Evolutionary conservation across 2,113 vertebrate species (phyloP).

Genomic region (Scalopus aquaticus): DNA sequence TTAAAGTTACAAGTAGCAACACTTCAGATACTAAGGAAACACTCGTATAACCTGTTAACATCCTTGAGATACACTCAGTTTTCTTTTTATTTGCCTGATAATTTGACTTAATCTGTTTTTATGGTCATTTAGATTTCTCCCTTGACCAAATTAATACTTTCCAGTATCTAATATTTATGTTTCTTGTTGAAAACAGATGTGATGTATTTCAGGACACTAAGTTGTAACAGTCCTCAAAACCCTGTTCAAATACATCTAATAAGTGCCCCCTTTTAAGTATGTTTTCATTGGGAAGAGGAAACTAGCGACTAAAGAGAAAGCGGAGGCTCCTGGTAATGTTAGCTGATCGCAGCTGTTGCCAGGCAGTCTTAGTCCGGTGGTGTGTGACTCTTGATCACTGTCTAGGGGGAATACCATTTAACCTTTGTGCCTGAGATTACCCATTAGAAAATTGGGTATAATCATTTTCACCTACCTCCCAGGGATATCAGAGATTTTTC

Average conservation of each 20-base stretch:
- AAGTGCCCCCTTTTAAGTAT: constrained; percentile 39
- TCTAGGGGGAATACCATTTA: constrained; percentile 57
- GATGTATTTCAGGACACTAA: constrained; percentile 11
- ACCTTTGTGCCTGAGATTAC: constrained; percentile 80
- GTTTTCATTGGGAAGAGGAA: constrained; percentile 35
- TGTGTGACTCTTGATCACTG: neutral
- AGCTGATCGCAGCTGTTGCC: neutral
- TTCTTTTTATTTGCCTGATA: constrained; percentile 17
- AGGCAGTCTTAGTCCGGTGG: neutral
- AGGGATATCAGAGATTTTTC: constrained; percentile 74
- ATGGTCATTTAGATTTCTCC: constrained; percentile 25
- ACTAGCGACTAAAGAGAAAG: constrained; percentile 5
- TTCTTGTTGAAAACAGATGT: constrained; percentile 35
- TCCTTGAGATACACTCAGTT: constrained; percentile 36
- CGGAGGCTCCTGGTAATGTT: neutral
- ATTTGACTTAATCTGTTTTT: constrained; percentile 38
- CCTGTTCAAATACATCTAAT: neutral
- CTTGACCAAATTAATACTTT: constrained; percentile 48
- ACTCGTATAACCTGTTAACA: neutral
- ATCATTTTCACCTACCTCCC: constrained; percentile 79
- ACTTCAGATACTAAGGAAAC: constrained; percentile 36
- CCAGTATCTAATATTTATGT: constrained; percentile 17
- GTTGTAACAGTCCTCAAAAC: constrained; percentile 37
- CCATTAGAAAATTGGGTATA: constrained; percentile 74
- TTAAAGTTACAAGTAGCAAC: constrained; percentile 28